Evolutionary conservation across 2,797 vertebrate genomes (phyloP), one percentile per base, ranked within the genome.

Genomic region (Peromyscus attwateri): DNA sequence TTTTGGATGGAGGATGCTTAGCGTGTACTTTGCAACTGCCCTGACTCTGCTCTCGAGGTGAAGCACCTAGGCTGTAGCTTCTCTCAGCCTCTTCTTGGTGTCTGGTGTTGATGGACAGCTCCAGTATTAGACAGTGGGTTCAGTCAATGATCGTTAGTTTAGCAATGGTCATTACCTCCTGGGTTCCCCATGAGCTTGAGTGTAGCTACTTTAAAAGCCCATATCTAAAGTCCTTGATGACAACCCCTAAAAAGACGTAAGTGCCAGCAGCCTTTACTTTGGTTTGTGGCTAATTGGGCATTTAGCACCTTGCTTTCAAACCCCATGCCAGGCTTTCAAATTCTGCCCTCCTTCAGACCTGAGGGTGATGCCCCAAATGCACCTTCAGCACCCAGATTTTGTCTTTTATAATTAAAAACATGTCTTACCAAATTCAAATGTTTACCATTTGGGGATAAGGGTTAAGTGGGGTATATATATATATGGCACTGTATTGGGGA

Each of bases 91-190:
- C 0, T 68, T 46, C 34, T 87, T 66, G 17, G 62, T 79, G 29
- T 89, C 79, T 81, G 57, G 31, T 71, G 27, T 85, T 85, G n/a
- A 31, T 81, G 7, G 83, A 37, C 29, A 60, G 66, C 88, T 55
- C 2, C 40, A 64, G 9, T 62, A 37, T 95, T 85, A 64, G 3
- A 16, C 9, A 83, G 52, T 71, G 85, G 29, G 46, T 52, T 81
- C 17, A 55, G 23, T 87, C 87, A 92, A 71, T 89, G 80, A 49
- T 91, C 52, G 17, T 70, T 89, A 85, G 79, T 68, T 92, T 95
- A 83, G 25, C 81, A 92, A 2, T 68, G 23, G 43, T 87, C 16
- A 8, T 62, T 94, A 83, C 52, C 62, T 49, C 81, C 19, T 76
- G 83, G 79, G 64, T 94, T 57, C 62, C n/a, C 34, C 95, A 82